Evolutionary conservation across 2,888 invertebrate genomes (phyloP), one percentile per base, ranked within the genome.

Genomic region (Stegophylla sp.): DNA sequence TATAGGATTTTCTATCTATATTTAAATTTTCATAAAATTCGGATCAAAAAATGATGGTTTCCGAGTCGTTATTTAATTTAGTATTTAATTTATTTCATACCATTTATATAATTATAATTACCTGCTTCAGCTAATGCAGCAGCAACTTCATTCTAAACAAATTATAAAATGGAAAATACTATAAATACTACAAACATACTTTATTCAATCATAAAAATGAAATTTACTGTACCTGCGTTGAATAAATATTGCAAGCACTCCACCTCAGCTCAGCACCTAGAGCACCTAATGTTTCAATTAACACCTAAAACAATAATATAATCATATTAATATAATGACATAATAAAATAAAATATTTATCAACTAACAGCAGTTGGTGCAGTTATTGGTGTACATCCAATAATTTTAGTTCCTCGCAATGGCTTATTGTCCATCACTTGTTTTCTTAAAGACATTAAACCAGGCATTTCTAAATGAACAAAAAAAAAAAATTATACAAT

Each of bases 201-300:
- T 34, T 34, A 34, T 34, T 34, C 3, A 64, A 74, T 63, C 28
- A 72, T 43, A 81, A 81, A 83, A 84, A 86, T 92, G 92, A 28
- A n/a, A 41, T 48, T 5, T 28, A 28, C 28, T 23, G 0, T 66
- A 76, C 75, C 89, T 93, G 97, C 17, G 98, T 98, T 79, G 97
- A 98, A 88, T 97, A 98, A 85, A 98, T 98, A 87, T 98, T 98
- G 87, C 98, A 98, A 2, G 97, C 97, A 0, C 97, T 94, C 97
- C 97, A 97, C 86, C 97, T 92, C 3, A 98, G 92, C 85, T 94
- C 93, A 5, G 97, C 97, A 0, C 97, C 97, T 26, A 97, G 88
- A 76, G 94, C 93, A 0, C 92, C 91, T 56, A 97, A 88, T 0
- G 97, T 96, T 87, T 97, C 96, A 83, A 97, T 94, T 82, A 97